Evolutionary conservation across 2,888 invertebrate species (phyloP).

Genomic region (Empis livida): DNA sequence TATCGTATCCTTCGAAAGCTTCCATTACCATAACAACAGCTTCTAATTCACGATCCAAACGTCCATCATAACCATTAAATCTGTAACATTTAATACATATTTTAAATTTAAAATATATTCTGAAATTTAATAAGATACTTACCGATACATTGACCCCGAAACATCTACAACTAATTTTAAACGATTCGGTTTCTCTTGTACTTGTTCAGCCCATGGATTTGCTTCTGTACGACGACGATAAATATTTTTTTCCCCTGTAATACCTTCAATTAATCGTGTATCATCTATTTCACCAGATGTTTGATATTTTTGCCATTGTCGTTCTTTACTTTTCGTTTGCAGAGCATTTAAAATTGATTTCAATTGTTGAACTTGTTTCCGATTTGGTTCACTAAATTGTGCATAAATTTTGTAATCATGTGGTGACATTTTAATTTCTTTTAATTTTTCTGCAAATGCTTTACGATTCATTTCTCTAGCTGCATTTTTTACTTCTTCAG

Average conservation of each 20-base stretch:
- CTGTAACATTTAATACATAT: conserved; percentile 30
- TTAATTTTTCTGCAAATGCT: conserved; percentile 72
- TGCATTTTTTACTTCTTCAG: conserved; percentile 76
- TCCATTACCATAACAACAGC: conserved; percentile 83
- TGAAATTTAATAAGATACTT: conserved; percentile 8
- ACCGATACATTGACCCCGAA: conserved; percentile 93
- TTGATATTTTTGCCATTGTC: conserved; percentile 89
- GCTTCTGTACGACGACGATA: conserved; percentile 74
- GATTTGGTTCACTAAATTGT: conserved; percentile 63
- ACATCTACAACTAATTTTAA: conserved; percentile 81
- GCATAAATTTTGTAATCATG: conserved; percentile 82
- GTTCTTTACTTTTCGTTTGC: conserved; percentile 86
- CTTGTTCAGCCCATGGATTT: conserved; percentile 77
- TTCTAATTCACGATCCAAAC: conserved; percentile 82
- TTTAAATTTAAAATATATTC: conserved; percentile 3
- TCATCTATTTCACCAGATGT: conserved; percentile 93
- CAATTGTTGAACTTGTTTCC: conserved; percentile 60
- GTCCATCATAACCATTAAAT: conserved; percentile 90
- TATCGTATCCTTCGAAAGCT: conserved; percentile 76
- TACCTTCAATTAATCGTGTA: conserved; percentile 83
- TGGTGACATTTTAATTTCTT: conserved; percentile 90
- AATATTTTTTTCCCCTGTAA: conserved; percentile 85
- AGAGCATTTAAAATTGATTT: conserved; percentile 73
- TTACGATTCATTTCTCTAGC: conserved; percentile 88
- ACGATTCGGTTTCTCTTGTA: conserved; percentile 78